Evolutionary conservation across 2,888 invertebrate species (phyloP).

Genomic region (Drosophila atripex): DNA sequence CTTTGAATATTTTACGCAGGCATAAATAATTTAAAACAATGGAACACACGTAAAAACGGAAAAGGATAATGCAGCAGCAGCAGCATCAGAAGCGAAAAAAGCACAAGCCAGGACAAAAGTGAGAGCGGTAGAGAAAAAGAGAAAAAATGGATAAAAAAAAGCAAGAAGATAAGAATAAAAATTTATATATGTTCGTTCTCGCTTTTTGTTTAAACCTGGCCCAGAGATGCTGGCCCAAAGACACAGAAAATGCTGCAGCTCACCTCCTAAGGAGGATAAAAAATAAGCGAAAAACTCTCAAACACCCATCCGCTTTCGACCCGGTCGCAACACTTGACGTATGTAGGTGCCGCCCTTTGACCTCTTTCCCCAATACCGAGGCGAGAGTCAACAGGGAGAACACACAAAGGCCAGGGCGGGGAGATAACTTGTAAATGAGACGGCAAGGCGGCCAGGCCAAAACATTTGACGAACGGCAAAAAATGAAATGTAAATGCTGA

Average conservation of each 20-base stretch:
- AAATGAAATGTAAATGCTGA: conserved; percentile 66
- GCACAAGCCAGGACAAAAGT: conserved; percentile 58
- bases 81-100: conserved; percentile 42
- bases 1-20: conserved; percentile 80
- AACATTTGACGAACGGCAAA: conserved; percentile 57
- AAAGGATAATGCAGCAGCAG: conserved; percentile 69
- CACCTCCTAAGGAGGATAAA: background rate
- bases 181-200: conserved; percentile 52
- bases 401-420: conserved; percentile 3
- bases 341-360: conserved; percentile 81
- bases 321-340: conserved; percentile 78
- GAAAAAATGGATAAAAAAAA: conserved; percentile 37
- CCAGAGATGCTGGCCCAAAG: conserved; percentile 40
- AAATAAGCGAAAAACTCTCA: background rate
- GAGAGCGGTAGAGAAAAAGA: conserved; percentile 48
- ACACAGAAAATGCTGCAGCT: conserved; percentile 24
- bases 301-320: conserved; percentile 23
- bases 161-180: conserved; percentile 73
- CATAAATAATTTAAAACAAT: conserved; percentile 81
- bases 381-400: conserved; percentile 26
- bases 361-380: conserved; percentile 61
- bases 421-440: conserved; percentile 64
- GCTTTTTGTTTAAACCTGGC: conserved; percentile 26
- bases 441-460: conserved; percentile 37
- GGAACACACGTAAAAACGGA: conserved; percentile 72